Conservation (phyloP, 2,888 invertebrate species). For the Diarsia dahlii region DNA sequence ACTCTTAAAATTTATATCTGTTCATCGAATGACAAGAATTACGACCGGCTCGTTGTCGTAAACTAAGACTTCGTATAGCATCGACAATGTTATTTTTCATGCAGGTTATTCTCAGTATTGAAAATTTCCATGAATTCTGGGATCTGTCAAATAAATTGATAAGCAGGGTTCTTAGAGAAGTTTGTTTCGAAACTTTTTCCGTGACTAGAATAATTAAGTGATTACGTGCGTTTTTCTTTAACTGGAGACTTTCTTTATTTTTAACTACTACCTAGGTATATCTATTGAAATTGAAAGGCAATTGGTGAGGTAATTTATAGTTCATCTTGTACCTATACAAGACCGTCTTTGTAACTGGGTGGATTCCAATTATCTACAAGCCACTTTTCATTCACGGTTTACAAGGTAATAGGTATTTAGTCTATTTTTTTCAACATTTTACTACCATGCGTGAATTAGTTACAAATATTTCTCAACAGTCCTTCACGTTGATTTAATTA, state of each 20-base stretch:
- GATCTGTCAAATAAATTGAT: conserved; percentile 20
- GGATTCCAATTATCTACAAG: neutral
- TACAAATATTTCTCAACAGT: conserved; percentile 32
- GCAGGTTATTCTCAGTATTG: conserved; percentile 27
- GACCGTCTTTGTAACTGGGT: neutral
- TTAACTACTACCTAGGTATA: neutral
- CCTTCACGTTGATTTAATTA: conserved; percentile 41
- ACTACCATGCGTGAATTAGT: conserved; percentile 6
- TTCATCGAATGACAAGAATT: conserved; percentile 29
- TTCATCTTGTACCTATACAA: neutral
- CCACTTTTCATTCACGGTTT: conserved; percentile 27
- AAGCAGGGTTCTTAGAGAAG: neutral
- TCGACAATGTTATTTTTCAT: conserved; percentile 35
- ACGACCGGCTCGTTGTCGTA: neutral
- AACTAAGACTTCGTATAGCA: conserved; percentile 28
- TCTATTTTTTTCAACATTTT: conserved; percentile 9
- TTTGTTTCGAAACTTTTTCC: neutral
- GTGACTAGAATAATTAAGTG: conserved; percentile 3
- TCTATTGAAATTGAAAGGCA: neutral
- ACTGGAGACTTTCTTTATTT: neutral
- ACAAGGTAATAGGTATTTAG: neutral
- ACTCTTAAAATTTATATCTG: conserved; percentile 36
- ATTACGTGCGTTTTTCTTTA: neutral
- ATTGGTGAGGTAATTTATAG: neutral
- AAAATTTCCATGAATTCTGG: conserved; percentile 28